phyloP scores from a whole-genome alignment of 2,888 invertebrate genomes.

The Smittia sp. region DNA sequence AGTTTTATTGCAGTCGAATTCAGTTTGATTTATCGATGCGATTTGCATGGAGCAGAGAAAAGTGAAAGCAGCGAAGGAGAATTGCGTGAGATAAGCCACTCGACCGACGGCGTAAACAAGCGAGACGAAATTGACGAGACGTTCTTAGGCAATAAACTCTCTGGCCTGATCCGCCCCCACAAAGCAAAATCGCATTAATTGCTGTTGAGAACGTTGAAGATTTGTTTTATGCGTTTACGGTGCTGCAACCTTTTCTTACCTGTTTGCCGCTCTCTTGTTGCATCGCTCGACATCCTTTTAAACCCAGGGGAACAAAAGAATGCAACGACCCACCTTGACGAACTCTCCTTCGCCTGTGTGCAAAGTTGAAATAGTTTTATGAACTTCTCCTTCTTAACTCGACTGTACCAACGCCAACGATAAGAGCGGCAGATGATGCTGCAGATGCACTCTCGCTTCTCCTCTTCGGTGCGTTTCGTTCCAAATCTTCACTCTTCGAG shows the following conservation, averaged over 20 bases:
- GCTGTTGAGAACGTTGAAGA: background rate
- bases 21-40: background rate
- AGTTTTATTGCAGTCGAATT: background rate
- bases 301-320: background rate
- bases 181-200: background rate
- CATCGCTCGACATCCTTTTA: background rate
- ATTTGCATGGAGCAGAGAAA: background rate
- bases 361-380: slow-evolving; percentile 5
- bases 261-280: background rate
- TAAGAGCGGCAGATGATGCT: too few relatives aligned
- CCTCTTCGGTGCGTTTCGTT: background rate
- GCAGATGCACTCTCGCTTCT: too few relatives aligned
- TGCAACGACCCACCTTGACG: background rate
- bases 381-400: background rate
- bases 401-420: background rate
- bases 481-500: background rate
- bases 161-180: background rate
- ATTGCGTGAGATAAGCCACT: too few relatives aligned
- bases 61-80: background rate
- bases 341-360: background rate
- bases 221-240: background rate
- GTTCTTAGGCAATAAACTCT: background rate
- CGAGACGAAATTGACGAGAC: background rate
- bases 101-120: too few relatives aligned
- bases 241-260: background rate